Conservation (phyloP, 1,140 invertebrate genomes). For the Aphidius ervi region DNA sequence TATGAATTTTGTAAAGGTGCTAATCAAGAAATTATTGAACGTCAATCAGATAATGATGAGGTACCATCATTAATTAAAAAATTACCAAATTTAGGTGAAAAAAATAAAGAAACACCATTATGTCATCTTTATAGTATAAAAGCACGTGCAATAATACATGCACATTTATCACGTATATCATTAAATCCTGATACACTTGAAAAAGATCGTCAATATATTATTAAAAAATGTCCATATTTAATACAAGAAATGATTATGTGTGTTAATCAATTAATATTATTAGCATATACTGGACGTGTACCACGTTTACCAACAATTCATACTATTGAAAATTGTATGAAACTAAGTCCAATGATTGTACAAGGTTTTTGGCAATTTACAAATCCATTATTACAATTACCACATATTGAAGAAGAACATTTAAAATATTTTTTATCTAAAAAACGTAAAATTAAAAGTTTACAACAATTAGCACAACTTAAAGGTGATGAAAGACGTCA, state of each 20-base stretch:
- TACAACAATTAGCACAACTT: slow-evolving; percentile 85
- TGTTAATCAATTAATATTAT: slow-evolving; percentile 86
- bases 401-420: slow-evolving; percentile 91
- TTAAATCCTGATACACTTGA: slow-evolving; percentile 81
- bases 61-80: slow-evolving; percentile 87
- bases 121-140: slow-evolving; percentile 96
- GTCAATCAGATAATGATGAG: slow-evolving; percentile 92
- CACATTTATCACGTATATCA: slow-evolving; percentile 82
- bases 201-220: slow-evolving; percentile 78
- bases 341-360: slow-evolving; percentile 92
- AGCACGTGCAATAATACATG: slow-evolving; percentile 88
- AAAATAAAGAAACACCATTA: slow-evolving; percentile 91
- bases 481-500: slow-evolving; percentile 82
- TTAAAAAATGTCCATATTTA: slow-evolving; percentile 92
- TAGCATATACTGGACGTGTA: slow-evolving; percentile 86
- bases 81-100: slow-evolving; percentile 82
- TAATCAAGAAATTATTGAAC: slow-evolving; percentile 91
- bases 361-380: slow-evolving; percentile 95
- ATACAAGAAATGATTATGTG: slow-evolving; percentile 97
- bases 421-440: slow-evolving; percentile 85
- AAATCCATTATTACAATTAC: slow-evolving; percentile 90
- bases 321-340: slow-evolving; percentile 98
- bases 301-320: slow-evolving; percentile 81
- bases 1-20: slow-evolving; percentile 93
- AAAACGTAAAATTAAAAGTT: slow-evolving; percentile 78